Percentiles rank a stretch among this genome's conserved stretches.
phyloP scores from a whole-genome alignment of 2,797 vertebrate genomes.

The Myotis pilosus region DNA sequence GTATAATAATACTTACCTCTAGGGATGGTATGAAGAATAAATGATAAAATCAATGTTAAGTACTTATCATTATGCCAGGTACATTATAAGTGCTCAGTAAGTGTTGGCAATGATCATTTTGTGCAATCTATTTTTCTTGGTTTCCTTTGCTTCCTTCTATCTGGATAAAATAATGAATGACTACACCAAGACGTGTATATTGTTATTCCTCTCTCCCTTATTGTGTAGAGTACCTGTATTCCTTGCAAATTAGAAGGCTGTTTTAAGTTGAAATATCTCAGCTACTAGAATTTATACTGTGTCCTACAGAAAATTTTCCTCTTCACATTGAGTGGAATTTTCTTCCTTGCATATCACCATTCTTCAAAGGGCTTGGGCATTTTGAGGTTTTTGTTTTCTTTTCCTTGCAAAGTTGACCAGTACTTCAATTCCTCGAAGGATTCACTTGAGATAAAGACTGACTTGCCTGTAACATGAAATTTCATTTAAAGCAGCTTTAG shows the following conservation, averaged over 20 bases:
- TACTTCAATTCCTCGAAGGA: not conserved
- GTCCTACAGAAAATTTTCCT: not conserved
- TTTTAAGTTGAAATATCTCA: conserved; percentile 24
- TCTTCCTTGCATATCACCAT: not conserved
- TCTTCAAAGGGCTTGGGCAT: not conserved
- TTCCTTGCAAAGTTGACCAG: not conserved
- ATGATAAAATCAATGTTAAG: not conserved
- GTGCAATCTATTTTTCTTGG: not conserved
- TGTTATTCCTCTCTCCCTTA: not conserved
- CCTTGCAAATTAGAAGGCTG: not conserved
- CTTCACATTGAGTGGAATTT: not conserved
- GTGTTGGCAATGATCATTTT: not conserved
- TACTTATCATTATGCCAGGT: not conserved
- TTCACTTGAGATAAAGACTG: not conserved
- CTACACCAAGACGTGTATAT: not conserved
- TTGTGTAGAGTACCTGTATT: not conserved
- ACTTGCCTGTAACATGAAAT: not conserved
- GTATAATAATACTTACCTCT: not conserved
- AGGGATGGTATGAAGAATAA: not conserved
- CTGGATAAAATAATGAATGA: not conserved
- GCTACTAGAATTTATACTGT: not conserved
- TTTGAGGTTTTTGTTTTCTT: not conserved
- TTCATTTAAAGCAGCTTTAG: conserved; percentile 2
- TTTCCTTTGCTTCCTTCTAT: not conserved
- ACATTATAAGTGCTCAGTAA: not conserved